Evolutionary conservation across 2,113 vertebrate species (phyloP).

Genomic region (Istiophorus platypterus): DNA sequence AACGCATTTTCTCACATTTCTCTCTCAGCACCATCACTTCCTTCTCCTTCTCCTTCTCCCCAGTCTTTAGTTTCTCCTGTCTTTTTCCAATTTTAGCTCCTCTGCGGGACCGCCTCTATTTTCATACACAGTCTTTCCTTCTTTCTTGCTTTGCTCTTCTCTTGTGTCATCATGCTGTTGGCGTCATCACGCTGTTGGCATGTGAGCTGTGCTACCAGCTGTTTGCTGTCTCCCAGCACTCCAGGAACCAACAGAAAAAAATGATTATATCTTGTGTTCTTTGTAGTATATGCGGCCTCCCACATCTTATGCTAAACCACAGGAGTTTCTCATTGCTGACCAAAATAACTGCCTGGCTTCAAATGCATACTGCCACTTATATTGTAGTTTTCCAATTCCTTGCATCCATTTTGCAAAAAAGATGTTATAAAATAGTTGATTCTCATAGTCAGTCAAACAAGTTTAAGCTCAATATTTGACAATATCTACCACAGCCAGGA

Average conservation of each 20-base stretch:
- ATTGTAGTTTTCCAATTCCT: constrained; percentile 3
- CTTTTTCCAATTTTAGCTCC: constrained; percentile 33
- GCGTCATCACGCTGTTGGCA: constrained; percentile 15
- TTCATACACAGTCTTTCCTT: constrained; percentile 5
- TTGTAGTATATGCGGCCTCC: constrained; percentile 21
- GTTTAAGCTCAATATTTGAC: neutral
- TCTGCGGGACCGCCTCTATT: constrained; percentile 26
- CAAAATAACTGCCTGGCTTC: constrained; percentile 16
- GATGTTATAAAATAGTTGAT: neutral
- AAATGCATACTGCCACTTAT: constrained; percentile 22
- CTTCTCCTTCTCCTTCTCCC: constrained; percentile 1
- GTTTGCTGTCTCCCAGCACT: constrained; percentile 66
- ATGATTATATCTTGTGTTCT: constrained; percentile 55
- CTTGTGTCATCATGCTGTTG: constrained; percentile 47
- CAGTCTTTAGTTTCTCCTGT: constrained; percentile 1
- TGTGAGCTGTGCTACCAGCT: constrained; percentile 68
- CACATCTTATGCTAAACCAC: constrained; percentile 37
- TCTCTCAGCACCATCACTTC: constrained; percentile 12
- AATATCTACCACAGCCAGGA: neutral
- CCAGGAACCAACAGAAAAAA: constrained; percentile 73
- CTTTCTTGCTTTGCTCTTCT: constrained; percentile 26
- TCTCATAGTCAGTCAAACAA: constrained; percentile 13
- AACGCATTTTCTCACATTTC: no score
- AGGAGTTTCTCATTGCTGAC: constrained; percentile 42
- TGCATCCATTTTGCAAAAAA: neutral